Evolutionary conservation across 2,888 invertebrate species (phyloP), one percentile per base, ranked within the genome.

Genomic region (Cataglyphis albicans): DNA sequence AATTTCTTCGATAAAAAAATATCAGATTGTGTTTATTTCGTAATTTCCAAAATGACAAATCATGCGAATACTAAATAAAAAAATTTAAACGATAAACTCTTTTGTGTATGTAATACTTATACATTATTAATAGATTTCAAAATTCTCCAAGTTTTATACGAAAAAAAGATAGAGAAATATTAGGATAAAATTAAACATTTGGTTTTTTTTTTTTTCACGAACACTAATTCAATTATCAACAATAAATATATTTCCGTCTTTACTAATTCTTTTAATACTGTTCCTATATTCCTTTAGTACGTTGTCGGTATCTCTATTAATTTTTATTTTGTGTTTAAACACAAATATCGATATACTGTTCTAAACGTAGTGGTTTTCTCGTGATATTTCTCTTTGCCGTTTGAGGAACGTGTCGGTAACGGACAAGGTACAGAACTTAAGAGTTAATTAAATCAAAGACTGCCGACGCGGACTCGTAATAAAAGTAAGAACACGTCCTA

Each of bases 371-470:
- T 70, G 18, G 35, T 59, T 59, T 55, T 7, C 25, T 44, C 68
- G 32, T 70, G 68, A 80, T 70, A 80, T 80, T 80, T 80, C 70
- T 59, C 59, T 35, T 44, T 35, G 44, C 35, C 41, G 59, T 78
- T 63, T 59, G 25, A 61, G 35, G 25, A 76, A 76, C 70, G 82
- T 55, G 83, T 76, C 67, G 78, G 83, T 86, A 87, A 87, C 87
- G 84, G 86, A 86, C 84, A 81, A 89, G 87, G 90, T 90, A 90
- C 90, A 87, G 90, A 89, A 91, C 90, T 90, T 89, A 86, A 92
- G 91, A 91, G 93, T 93, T 94, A 94, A 94, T 94, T 94, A 93
- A 94, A 94, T 92, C 93, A 94, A 94, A 94, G 93, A 93, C 92
- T 91, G 93, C 94, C 94, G 94, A 93, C 93, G 90, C 91, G 89